phyloP scores from a whole-genome alignment of 2,113 vertebrate genomes.

The Ceyx melanurus region DNA sequence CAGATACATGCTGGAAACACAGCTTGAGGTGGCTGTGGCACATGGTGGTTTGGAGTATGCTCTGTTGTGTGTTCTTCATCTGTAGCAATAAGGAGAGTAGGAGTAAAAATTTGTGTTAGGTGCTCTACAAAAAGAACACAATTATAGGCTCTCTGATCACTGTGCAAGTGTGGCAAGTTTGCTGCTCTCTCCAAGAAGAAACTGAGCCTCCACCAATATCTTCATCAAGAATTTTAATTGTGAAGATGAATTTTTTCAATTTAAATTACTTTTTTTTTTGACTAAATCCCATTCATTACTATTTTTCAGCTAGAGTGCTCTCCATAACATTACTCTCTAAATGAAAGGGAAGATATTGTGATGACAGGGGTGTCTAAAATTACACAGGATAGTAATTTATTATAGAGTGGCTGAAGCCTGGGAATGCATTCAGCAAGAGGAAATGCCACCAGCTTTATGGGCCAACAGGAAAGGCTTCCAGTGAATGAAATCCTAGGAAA shows the following conservation, averaged over 20 bases:
- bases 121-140: background rate
- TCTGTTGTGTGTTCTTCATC: slow-evolving; percentile 96
- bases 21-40: slow-evolving; percentile 93
- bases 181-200: background rate
- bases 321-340: background rate
- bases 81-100: slow-evolving; percentile 33
- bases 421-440: background rate
- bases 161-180: background rate
- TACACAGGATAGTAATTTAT: background rate
- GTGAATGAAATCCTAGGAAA: background rate
- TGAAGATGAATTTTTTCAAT: background rate
- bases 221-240: background rate
- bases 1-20: slow-evolving; percentile 99
- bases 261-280: background rate
- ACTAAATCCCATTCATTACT: background rate
- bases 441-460: background rate
- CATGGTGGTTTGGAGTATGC: slow-evolving; percentile 94
- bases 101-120: background rate
- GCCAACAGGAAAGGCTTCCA: background rate
- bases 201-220: background rate
- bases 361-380: background rate
- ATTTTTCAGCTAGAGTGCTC: background rate
- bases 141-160: background rate
- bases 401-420: background rate
- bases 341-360: background rate